Base-by-base conservation (phyloP, 2,888 invertebrate genomes). In the Zaprionus obscuricornis region DNA sequence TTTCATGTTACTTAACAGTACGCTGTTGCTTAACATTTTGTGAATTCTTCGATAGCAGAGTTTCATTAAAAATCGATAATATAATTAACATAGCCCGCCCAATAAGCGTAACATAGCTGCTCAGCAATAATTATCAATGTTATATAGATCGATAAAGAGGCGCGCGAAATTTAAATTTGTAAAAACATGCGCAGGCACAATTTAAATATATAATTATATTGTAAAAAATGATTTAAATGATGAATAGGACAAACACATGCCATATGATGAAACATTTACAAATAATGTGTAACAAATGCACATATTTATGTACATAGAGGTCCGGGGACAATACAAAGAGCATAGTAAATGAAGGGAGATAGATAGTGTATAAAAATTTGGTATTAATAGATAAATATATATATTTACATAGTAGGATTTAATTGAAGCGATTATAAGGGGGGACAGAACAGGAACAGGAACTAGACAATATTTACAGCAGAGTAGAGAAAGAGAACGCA, bases 391-490 rank as follows among this genome's bases (percentile, higher is more conserved):
- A 6, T 40, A 54, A 26, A 17, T 37, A 50, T 37, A 70, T 50
- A 16, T 68, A 74, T 55, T 43, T 63, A 75, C 66, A 66, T 45
- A n/a, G n/a, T n/a, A n/a, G n/a, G n/a, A 46, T 24, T 18, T 39
- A 51, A 56, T 40, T 60, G 42, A 67, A 79, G 72, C 71, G 57
- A 78, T 57, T 24, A 66, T 20, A 40, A 8, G 31, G 26, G 6
- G 43, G 39, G 58, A 45, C 46, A 8, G 6, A 17, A 36, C 27
- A 27, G 56, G 42, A 42, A 39, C 46, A 70, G 52, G 55, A 66
- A 55, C 56, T 55, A 62, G 74, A 76, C 77, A 73, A 66, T 70
- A 81, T 70, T 45, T 84, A 77, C 77, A 77, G 69, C 69, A 59
- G 77, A 54, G 45, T 70, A 46, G 34, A 39, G 8, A 8, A 24